phyloP scores from a whole-genome alignment of 2,113 vertebrate genomes.

The Glaucomys volans region DNA sequence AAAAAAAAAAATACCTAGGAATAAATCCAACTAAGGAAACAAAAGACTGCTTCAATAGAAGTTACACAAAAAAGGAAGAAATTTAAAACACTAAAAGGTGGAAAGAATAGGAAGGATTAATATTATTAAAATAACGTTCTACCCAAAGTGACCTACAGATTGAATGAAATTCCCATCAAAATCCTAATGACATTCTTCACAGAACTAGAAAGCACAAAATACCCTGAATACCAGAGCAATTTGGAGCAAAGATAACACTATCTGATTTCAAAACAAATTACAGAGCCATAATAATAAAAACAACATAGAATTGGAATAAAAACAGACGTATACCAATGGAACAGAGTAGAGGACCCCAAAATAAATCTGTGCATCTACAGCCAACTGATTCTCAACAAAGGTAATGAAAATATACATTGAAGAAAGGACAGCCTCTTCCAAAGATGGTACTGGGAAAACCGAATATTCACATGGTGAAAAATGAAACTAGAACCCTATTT shows the following conservation, averaged over 20 bases:
- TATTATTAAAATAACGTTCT: too few relatives aligned
- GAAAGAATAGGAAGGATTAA: too few relatives aligned
- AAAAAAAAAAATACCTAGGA: background rate
- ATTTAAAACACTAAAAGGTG: background rate
- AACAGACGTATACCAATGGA: background rate
- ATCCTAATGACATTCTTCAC: too few relatives aligned
- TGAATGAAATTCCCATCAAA: too few relatives aligned
- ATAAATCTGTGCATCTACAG: background rate
- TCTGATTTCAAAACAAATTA: too few relatives aligned
- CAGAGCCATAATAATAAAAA: too few relatives aligned
- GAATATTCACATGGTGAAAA: background rate
- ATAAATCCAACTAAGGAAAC: background rate
- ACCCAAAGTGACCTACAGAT: too few relatives aligned
- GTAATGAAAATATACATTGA: background rate
- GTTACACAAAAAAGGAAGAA: background rate
- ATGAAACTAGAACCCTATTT: too few relatives aligned
- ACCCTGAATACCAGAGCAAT: background rate
- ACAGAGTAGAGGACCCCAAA: background rate
- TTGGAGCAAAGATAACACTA: too few relatives aligned
- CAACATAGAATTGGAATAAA: too few relatives aligned
- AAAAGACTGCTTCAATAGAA: too few relatives aligned
- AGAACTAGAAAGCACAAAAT: background rate
- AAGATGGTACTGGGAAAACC: background rate
- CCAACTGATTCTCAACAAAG: background rate
- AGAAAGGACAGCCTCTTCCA: background rate